Conservation (phyloP, 2,797 vertebrate species). For the Podarcis siculus region DNA sequence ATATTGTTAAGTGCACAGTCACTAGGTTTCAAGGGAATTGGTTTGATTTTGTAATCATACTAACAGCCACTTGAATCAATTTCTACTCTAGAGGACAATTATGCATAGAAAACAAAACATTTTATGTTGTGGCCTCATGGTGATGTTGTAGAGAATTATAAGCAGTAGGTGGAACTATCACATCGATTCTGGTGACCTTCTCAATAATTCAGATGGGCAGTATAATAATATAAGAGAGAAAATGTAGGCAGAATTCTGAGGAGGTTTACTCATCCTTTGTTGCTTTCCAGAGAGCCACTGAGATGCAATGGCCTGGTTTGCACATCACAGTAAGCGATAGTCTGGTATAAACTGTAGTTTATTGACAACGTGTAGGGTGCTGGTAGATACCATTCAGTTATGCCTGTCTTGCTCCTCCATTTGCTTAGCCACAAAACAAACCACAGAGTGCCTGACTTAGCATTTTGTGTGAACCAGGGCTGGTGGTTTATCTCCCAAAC, state of each 20-base stretch:
- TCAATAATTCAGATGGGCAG: conserved; percentile 2
- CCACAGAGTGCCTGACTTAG: no score
- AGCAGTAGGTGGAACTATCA: not conserved
- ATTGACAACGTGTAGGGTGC: no score
- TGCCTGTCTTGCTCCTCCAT: no score
- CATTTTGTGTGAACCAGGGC: no score
- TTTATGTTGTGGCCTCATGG: not conserved
- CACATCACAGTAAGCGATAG: no score
- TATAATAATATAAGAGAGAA: not conserved
- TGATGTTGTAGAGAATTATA: not conserved
- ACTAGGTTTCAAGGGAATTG: conserved; percentile 16
- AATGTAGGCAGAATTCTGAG: not conserved
- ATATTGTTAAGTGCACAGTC: not conserved
- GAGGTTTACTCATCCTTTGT: not conserved
- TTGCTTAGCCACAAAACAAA: no score
- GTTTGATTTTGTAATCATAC: conserved; percentile 34
- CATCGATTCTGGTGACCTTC: conserved; percentile 6
- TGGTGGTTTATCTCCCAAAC: no score
- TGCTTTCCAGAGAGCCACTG: not conserved
- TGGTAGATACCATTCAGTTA: no score
- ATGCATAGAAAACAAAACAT: conserved; percentile 24
- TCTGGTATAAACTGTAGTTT: no score
- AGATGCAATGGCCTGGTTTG: no score
- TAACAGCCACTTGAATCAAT: conserved; percentile 20
- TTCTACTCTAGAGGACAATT: conserved; percentile 7